These are phyloP conservation scores for Anthopleura xanthogrammica DNA, from an alignment of 92 coral and sea anemone species.

Conservation along the genomic window DNA sequence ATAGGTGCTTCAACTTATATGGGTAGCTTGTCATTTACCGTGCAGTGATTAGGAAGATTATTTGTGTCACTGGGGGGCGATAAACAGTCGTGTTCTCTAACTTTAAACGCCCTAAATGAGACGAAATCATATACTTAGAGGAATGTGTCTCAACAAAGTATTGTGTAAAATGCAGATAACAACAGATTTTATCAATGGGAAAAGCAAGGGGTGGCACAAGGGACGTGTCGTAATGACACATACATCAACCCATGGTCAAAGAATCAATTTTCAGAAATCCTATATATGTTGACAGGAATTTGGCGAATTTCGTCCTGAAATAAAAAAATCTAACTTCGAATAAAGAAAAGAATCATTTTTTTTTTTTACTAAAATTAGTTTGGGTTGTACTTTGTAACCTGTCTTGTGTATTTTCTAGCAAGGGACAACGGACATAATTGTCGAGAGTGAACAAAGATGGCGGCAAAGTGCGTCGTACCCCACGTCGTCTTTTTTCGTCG, in stretches of 20 bases:
- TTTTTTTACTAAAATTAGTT: background rate
- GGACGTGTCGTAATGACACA: background rate
- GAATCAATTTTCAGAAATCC: background rate
- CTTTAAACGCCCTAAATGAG: background rate
- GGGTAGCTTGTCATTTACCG: background rate
- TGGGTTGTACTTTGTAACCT: too few species aligned
- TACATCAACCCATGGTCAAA: background rate
- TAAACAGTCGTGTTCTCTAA: background rate
- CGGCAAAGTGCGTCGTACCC: too few species aligned
- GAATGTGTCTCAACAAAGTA: background rate
- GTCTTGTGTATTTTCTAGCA: too few species aligned
- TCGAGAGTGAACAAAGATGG: too few species aligned
- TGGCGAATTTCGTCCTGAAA: too few species aligned
- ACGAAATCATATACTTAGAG: background rate
- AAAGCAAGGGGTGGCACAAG: background rate
- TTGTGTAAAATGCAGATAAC: background rate
- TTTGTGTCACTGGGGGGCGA: background rate
- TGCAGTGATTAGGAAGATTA: too few species aligned
- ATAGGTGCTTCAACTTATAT: background rate
- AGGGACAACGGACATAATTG: too few species aligned
- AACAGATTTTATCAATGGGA: background rate
- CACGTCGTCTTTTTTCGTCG: too few species aligned
- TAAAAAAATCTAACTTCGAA: too few species aligned
- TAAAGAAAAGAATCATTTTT: background rate
- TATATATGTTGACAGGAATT: too few species aligned